Percentiles rank a stretch among this genome's conserved stretches.
These are phyloP conservation scores for Drosophila ezoana DNA, from an alignment of 2,888 invertebrate genomes.

Conservation along the genomic window DNA sequence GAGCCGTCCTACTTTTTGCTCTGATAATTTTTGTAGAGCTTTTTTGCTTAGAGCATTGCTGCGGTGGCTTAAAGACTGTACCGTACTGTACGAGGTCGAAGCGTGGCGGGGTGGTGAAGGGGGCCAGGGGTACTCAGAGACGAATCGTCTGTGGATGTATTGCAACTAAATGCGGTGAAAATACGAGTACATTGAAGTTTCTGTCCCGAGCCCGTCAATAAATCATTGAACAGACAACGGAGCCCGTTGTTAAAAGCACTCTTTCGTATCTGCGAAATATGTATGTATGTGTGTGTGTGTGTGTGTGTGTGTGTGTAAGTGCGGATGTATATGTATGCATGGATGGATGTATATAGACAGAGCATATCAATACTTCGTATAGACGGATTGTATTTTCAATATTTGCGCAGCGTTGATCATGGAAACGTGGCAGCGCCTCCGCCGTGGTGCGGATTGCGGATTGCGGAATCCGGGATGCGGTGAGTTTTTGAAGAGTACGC, in stretches of 20 bases:
- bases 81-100: too few relatives aligned
- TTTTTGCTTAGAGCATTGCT: conserved; percentile 7
- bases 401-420: conserved; percentile 74
- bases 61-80: conserved; percentile 23
- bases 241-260: conserved; percentile 72
- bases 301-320: conserved; percentile 4
- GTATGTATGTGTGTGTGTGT: conserved; percentile 4
- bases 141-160: conserved; percentile 42
- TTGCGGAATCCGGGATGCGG: conserved; percentile 1
- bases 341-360: conserved; percentile 50
- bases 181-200: conserved; percentile 57
- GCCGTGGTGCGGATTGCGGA: conserved; percentile 2
- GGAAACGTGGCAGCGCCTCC: conserved; percentile 27
- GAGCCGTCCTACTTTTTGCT: neutral
- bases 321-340: conserved; percentile 16
- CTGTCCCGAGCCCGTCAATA: conserved; percentile 67
- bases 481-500: conserved; percentile 35
- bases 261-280: conserved; percentile 19
- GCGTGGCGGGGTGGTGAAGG: neutral
- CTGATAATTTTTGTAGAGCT: conserved; percentile 4
- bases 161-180: conserved; percentile 65
- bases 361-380: conserved; percentile 76
- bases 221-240: conserved; percentile 74
- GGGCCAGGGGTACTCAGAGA: neutral
- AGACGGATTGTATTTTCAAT: conserved; percentile 80